Conservation (phyloP, 92 coral and sea anemone genomes). For the Parazoanthus atlanticus region DNA sequence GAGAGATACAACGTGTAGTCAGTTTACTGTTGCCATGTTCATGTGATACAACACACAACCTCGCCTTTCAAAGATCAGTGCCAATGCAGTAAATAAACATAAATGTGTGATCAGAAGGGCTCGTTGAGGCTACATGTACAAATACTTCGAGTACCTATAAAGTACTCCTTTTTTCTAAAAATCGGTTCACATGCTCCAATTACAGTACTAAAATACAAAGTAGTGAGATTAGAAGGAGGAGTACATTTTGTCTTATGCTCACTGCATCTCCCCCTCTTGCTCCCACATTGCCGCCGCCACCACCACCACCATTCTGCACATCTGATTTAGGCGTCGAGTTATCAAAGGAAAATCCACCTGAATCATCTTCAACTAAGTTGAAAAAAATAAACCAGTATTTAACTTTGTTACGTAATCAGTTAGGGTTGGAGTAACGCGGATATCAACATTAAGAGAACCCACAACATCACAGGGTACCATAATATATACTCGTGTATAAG, state of each 20-base stretch:
- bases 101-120: not conserved
- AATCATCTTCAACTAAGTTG: not conserved
- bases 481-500: too few species aligned
- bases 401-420: too few species aligned
- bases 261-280: conserved; percentile 34
- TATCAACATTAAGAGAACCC: too few species aligned
- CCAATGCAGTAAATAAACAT: not conserved
- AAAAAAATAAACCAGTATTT: not conserved
- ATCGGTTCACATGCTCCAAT: not conserved
- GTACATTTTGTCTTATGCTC: conserved; percentile 16
- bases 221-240: not conserved
- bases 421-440: not conserved
- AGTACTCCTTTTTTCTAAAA: too few species aligned
- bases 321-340: conserved; percentile 6
- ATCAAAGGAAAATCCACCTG: not conserved
- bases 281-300: not conserved
- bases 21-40: too few species aligned
- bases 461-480: too few species aligned
- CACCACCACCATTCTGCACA: not conserved
- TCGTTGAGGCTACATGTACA: not conserved
- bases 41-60: not conserved
- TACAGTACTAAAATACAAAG: conserved; percentile 25
- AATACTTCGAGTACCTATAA: not conserved
- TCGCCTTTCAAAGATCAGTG: not conserved
- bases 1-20: too few species aligned